A percentile compares a stretch with the other conserved stretches of the same genome.
Evolutionary conservation across 2,888 invertebrate genomes (phyloP).

Genomic region (Pseudeuparius sepicola): DNA sequence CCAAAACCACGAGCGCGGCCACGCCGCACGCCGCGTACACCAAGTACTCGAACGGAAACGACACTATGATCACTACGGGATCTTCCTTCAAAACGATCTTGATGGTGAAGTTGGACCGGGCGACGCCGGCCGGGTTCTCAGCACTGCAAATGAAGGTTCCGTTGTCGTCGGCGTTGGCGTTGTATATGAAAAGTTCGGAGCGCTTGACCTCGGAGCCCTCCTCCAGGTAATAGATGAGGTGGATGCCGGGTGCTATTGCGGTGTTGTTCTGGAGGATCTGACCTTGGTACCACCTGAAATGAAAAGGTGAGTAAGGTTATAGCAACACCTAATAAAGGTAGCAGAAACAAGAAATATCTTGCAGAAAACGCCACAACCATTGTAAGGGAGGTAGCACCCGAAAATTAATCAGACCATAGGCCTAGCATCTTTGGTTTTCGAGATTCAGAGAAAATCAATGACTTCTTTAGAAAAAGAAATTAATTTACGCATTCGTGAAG

Average conservation of each 20-base stretch:
- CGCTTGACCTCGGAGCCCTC: slow-evolving; percentile 63
- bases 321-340: too few relatives aligned
- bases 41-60: slow-evolving; percentile 58
- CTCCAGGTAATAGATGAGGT: slow-evolving; percentile 60
- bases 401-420: too few relatives aligned
- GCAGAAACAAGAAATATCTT: too few relatives aligned
- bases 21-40: slow-evolving; percentile 56
- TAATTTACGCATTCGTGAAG: too few relatives aligned
- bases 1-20: slow-evolving; percentile 50
- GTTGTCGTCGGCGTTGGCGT: slow-evolving; percentile 68
- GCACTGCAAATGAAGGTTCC: slow-evolving; percentile 80
- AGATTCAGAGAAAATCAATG: too few relatives aligned
- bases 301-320: too few relatives aligned
- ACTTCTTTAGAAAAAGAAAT: too few relatives aligned
- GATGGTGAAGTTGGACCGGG: slow-evolving; percentile 73
- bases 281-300: slow-evolving; percentile 79
- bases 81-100: slow-evolving; percentile 63
- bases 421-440: too few relatives aligned
- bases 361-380: too few relatives aligned
- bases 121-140: slow-evolving; percentile 70
- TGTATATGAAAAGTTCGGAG: slow-evolving; percentile 69
- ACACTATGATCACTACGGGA: slow-evolving; percentile 51
- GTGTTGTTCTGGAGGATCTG: slow-evolving; percentile 70
- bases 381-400: too few relatives aligned
- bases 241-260: slow-evolving; percentile 53